A percentile compares a stretch with the other conserved stretches of the same genome.
phyloP scores from a whole-genome alignment of 2,113 vertebrate species.

The Zosterops borbonicus region DNA sequence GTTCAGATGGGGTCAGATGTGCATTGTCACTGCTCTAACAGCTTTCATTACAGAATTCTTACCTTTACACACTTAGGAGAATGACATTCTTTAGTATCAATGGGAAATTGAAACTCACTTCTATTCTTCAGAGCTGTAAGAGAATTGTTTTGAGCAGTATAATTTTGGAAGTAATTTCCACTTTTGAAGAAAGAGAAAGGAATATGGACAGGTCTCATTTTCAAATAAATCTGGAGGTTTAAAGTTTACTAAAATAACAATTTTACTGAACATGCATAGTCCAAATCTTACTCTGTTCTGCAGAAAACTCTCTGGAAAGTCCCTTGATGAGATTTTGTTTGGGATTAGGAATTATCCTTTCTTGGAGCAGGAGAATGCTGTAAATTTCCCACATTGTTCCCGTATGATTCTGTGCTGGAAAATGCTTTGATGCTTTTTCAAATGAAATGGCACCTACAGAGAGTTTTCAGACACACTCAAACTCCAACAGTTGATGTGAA shows the following conservation, averaged over 20 bases:
- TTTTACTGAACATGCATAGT: neutral
- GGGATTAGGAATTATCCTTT: neutral
- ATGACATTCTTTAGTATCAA: neutral
- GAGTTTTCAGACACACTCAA: neutral
- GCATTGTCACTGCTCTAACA: neutral
- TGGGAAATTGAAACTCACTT: neutral
- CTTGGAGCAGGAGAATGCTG: neutral
- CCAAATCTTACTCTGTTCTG: neutral
- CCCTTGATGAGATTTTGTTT: neutral
- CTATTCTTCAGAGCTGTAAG: neutral
- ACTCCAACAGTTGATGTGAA: neutral
- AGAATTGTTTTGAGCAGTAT: neutral
- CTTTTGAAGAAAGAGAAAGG: neutral
- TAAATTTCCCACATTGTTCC: neutral
- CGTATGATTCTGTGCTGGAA: neutral
- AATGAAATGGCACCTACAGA: neutral
- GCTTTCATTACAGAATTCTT: neutral
- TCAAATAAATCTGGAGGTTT: neutral
- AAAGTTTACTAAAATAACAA: neutral
- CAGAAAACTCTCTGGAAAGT: neutral
- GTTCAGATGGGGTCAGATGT: neutral
- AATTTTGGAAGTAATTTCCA: neutral
- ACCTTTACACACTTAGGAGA: neutral
- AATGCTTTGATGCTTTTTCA: neutral
- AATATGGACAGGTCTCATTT: fast-evolving